Conservation (phyloP, 2,797 vertebrate species). For the Microctenopoma steveboyesi region DNA sequence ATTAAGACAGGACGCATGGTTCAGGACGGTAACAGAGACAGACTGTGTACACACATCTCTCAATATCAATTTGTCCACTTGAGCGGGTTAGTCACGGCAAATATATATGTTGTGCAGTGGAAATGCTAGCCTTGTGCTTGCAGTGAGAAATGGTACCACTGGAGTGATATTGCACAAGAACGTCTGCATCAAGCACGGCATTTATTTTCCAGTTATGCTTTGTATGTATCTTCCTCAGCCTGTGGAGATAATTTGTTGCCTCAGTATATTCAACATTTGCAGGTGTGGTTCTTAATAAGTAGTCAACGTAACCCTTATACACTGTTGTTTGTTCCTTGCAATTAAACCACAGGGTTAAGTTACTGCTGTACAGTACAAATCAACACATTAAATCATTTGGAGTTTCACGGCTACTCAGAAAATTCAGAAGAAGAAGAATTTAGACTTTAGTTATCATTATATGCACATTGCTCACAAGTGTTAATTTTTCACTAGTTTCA, state of each 20-base stretch:
- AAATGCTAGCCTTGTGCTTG: slow-evolving; percentile 1
- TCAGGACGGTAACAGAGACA: slow-evolving; percentile 9
- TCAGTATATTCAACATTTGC: not conserved
- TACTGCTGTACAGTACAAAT: not conserved
- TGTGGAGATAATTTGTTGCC: not conserved
- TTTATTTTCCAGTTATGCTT: slow-evolving; percentile 1
- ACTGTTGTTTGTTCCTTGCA: not conserved
- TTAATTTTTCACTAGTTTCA: no score
- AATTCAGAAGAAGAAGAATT: no score
- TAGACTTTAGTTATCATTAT: no score
- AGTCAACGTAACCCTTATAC: not conserved
- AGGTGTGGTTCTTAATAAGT: slow-evolving; percentile 1
- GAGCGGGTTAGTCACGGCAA: slow-evolving; percentile 30
- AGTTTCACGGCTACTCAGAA: no score
- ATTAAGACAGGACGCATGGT: slow-evolving; percentile 16
- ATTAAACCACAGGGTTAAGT: not conserved
- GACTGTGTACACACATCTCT: slow-evolving; percentile 17
- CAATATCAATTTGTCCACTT: slow-evolving; percentile 16
- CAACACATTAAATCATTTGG: no score
- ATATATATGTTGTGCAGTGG: slow-evolving; percentile 16
- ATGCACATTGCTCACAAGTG: no score
- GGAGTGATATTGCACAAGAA: not conserved
- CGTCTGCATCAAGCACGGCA: not conserved
- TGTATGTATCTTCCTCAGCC: not conserved
- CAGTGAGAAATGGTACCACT: not conserved